phyloP scores from a whole-genome alignment of 2,888 invertebrate genomes.

The Lasioglossum oenotherae region DNA sequence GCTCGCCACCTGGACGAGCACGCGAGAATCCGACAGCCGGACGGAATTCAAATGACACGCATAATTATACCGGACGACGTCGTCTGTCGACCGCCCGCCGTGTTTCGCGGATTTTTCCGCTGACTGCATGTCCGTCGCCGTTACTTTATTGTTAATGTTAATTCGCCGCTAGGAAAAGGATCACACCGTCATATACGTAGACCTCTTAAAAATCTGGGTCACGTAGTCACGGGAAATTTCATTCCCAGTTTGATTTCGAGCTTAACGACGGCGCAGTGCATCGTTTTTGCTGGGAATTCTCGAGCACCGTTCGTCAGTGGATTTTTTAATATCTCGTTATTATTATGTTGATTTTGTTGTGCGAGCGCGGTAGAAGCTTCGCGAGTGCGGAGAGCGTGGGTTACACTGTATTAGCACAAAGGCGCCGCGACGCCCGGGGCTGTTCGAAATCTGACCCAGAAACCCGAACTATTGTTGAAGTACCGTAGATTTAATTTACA shows the following conservation, averaged over 20 bases:
- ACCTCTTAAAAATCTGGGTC: background rate
- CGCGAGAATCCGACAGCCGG: slow-evolving; percentile 11
- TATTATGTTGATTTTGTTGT: background rate
- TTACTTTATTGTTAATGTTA: background rate
- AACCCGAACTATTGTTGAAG: background rate
- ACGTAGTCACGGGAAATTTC: background rate
- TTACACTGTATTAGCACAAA: background rate
- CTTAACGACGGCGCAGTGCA: background rate
- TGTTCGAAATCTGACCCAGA: slow-evolving; percentile 4
- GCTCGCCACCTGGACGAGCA: background rate
- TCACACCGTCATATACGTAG: background rate
- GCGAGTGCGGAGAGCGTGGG: background rate
- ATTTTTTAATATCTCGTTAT: background rate
- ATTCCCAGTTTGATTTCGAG: background rate
- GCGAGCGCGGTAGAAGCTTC: background rate
- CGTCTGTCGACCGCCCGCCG: background rate
- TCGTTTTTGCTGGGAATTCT: background rate
- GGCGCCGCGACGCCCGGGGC: background rate
- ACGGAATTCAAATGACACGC: slow-evolving; percentile 25
- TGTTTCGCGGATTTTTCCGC: background rate
- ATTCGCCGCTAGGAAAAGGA: background rate
- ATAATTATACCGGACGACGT: background rate
- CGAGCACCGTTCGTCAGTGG: background rate
- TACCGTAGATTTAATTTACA: background rate
- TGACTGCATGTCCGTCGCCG: background rate